phyloP scores from a whole-genome alignment of 2,113 vertebrate species.

The Jaculus jaculus region DNA sequence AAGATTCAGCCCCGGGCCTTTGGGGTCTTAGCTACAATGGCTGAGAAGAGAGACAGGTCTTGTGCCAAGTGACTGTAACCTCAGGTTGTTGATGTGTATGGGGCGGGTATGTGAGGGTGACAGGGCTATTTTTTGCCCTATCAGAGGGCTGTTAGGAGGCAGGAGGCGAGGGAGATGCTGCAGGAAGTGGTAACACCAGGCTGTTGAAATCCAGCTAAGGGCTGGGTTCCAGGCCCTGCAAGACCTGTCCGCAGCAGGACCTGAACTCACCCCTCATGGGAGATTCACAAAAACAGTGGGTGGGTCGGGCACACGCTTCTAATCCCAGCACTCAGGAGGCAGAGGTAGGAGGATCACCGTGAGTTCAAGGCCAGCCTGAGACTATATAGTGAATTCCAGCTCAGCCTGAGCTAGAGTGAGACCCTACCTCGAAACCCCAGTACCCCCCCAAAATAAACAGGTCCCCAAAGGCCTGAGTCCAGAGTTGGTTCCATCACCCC shows the following conservation, averaged over 20 bases:
- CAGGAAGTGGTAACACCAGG: neutral
- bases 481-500: neutral
- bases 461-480: neutral
- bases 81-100: neutral
- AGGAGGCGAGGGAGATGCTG: neutral
- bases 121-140: conserved; percentile 44
- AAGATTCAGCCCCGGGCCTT: neutral
- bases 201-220: neutral
- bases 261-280: neutral
- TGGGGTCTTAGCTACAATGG: neutral
- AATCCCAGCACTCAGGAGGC: too few relatives aligned
- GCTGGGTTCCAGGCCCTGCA: too few relatives aligned
- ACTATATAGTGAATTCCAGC: too few relatives aligned
- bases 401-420: too few relatives aligned
- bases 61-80: neutral
- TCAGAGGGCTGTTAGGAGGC: conserved; percentile 34
- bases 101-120: neutral
- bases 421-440: too few relatives aligned
- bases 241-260: neutral
- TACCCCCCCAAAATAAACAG: too few relatives aligned
- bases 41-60: neutral
- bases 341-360: too few relatives aligned
- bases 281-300: neutral
- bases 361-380: too few relatives aligned
- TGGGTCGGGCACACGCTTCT: too few relatives aligned